Percentiles rank a stretch among this genome's conserved stretches.
These are phyloP conservation scores for Synanthedon andrenaeformis DNA, from an alignment of 2,888 invertebrate genomes.

Conservation along the genomic window DNA sequence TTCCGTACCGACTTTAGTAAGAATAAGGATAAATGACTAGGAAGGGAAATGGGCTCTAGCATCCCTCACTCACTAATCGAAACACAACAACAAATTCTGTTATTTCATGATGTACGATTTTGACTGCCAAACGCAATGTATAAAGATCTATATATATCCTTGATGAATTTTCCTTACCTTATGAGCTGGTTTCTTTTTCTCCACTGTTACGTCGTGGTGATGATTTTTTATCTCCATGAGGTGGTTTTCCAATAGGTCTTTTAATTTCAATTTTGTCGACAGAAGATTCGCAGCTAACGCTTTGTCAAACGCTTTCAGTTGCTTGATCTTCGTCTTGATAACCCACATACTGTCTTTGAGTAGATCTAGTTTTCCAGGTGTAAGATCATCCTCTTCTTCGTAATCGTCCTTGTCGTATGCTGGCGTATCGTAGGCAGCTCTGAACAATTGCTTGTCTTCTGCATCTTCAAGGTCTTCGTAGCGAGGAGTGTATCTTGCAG, in stretches of 20 bases:
- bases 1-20: too few relatives aligned
- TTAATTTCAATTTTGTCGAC: conserved; percentile 46
- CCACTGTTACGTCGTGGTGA: conserved; percentile 21
- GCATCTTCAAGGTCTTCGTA: conserved; percentile 47
- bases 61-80: too few relatives aligned
- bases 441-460: conserved; percentile 47
- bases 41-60: too few relatives aligned
- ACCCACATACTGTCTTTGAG: conserved; percentile 55
- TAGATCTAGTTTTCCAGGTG: conserved; percentile 44
- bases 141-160: too few relatives aligned
- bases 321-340: conserved; percentile 48
- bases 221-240: conserved; percentile 31
- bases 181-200: conserved; percentile 37
- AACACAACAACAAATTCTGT: too few relatives aligned
- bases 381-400: conserved; percentile 29
- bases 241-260: conserved; percentile 37
- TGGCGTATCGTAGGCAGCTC: conserved; percentile 51
- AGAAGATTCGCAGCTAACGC: conserved; percentile 49
- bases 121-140: too few relatives aligned
- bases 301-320: conserved; percentile 50
- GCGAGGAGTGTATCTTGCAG: conserved; percentile 32
- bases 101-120: too few relatives aligned
- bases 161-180: background rate
- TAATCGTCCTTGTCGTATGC: conserved; percentile 40
- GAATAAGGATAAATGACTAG: too few relatives aligned